Conservation (phyloP, 2,113 vertebrate genomes). For the Apaloderma vittatum region DNA sequence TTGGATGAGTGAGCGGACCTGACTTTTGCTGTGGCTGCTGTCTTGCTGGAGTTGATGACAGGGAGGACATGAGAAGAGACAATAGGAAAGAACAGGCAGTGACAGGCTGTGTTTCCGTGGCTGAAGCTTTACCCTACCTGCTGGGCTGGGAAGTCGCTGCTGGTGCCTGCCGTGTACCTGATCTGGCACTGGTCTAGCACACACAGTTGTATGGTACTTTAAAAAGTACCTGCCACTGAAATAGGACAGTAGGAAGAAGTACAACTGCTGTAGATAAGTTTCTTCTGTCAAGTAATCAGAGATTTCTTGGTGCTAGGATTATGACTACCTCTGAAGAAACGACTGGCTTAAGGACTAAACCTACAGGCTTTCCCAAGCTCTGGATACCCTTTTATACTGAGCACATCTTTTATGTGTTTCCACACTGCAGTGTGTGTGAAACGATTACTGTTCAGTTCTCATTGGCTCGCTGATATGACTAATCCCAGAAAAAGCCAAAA, state of each 20-base stretch:
- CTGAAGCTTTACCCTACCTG: neutral
- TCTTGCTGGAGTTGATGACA: neutral
- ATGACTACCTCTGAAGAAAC: neutral
- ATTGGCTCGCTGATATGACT: conserved; percentile 7
- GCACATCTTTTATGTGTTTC: neutral
- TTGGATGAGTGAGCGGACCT: neutral
- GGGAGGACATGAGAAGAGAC: neutral
- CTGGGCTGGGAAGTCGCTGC: neutral
- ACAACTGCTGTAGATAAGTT: neutral
- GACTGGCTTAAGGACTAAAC: neutral
- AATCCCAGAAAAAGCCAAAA: conserved; percentile 14
- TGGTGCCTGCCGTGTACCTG: neutral
- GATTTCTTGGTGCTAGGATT: neutral
- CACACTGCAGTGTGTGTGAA: neutral
- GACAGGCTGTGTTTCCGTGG: neutral
- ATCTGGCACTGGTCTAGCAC: neutral
- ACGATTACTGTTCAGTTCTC: neutral
- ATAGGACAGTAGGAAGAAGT: neutral
- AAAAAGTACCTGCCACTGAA: neutral
- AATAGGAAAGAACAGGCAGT: neutral
- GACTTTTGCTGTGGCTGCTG: neutral
- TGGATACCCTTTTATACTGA: neutral
- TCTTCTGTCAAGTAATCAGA: neutral
- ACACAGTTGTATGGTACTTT: neutral
- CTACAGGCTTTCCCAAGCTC: neutral